Percentiles rank a stretch among this genome's conserved stretches.
These are phyloP conservation scores for Phortica magna DNA, from an alignment of 2,888 invertebrate genomes.

Conservation along the genomic window DNA sequence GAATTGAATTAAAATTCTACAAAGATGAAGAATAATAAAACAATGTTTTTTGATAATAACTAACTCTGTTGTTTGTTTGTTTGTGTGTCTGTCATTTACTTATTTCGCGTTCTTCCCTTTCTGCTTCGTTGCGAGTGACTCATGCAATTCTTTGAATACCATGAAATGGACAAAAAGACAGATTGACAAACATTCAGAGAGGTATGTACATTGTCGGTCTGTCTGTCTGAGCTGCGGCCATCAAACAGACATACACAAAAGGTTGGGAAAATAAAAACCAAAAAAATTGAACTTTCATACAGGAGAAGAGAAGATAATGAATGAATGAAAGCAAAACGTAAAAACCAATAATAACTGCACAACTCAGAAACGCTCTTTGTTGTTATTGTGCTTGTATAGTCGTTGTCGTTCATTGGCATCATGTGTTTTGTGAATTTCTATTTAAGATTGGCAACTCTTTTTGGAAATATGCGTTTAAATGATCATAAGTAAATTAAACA, in stretches of 20 bases:
- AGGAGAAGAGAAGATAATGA: slow-evolving; percentile 43
- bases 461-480: background rate
- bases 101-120: background rate
- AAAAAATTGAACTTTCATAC: slow-evolving; percentile 7
- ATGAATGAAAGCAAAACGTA: slow-evolving; percentile 55
- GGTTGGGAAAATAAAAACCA: background rate
- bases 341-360: slow-evolving; percentile 42
- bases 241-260: background rate
- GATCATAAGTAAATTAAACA: background rate
- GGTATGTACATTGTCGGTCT: background rate
- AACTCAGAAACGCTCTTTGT: slow-evolving; percentile 10
- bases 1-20: slow-evolving; percentile 19
- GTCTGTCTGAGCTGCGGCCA: slow-evolving; percentile 3
- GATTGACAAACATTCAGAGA: slow-evolving; percentile 1
- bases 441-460: background rate
- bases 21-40: slow-evolving; percentile 3
- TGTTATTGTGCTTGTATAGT: background rate
- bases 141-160: slow-evolving; percentile 60
- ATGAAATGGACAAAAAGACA: slow-evolving; percentile 46
- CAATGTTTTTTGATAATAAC: background rate
- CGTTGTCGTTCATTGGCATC: slow-evolving; percentile 23
- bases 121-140: slow-evolving; percentile 48
- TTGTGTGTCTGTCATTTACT: background rate
- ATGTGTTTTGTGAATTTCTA: slow-evolving; percentile 9
- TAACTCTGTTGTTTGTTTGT: too few species aligned